These are phyloP conservation scores for Drosophila subobscura DNA, from an alignment of 1,140 invertebrate genomes.

Conservation along the genomic window DNA sequence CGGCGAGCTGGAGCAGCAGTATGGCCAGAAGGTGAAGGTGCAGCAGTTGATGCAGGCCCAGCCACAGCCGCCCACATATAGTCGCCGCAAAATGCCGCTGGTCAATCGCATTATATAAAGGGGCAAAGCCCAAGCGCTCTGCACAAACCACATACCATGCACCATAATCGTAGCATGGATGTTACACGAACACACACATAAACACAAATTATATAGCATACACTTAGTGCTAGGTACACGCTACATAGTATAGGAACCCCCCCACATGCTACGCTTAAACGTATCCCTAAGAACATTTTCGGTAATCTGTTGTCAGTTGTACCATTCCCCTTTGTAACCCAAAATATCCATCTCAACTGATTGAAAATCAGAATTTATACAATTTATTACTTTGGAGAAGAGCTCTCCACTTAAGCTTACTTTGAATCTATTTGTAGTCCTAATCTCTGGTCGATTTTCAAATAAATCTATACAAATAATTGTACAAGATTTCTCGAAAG, in stretches of 20 bases:
- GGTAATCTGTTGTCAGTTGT: slow-evolving; percentile 37
- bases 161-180: neutral
- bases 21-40: slow-evolving; percentile 73
- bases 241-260: slow-evolving; percentile 33
- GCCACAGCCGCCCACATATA: slow-evolving; percentile 70
- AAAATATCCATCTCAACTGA: slow-evolving; percentile 16
- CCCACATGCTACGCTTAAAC: slow-evolving; percentile 59
- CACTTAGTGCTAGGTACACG: slow-evolving; percentile 58
- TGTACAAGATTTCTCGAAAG: slow-evolving; percentile 18
- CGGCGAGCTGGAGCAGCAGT: slow-evolving; percentile 73
- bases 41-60: slow-evolving; percentile 57
- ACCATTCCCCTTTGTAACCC: neutral
- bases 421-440: slow-evolving; percentile 13
- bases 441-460: slow-evolving; percentile 28
- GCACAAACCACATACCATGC: slow-evolving; percentile 8
- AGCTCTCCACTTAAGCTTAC: neutral
- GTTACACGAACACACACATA: neutral
- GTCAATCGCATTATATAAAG: slow-evolving; percentile 85
- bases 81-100: slow-evolving; percentile 85
- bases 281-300: slow-evolving; percentile 47
- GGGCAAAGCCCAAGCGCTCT: slow-evolving; percentile 5
- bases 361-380: slow-evolving; percentile 26
- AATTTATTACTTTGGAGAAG: too few relatives aligned
- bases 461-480: slow-evolving; percentile 58
- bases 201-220: slow-evolving; percentile 10